Conservation (phyloP, 2,888 invertebrate species). For the Cheilosia vulpina region DNA sequence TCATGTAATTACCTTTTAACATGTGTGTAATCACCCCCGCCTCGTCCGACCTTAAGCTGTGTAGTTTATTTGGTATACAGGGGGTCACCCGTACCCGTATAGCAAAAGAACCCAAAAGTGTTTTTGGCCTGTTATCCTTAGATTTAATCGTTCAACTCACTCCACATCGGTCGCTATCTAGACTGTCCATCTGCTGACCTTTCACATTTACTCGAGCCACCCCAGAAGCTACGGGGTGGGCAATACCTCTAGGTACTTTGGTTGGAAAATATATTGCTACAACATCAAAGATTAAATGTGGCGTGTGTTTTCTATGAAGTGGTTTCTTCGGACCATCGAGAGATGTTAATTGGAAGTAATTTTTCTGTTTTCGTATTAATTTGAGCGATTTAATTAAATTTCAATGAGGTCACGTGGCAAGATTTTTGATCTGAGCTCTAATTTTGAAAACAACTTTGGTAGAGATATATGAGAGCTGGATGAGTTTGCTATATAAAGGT, state of each 20-base stretch:
- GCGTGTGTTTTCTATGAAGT: slow-evolving; percentile 63
- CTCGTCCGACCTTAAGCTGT: slow-evolving; percentile 13
- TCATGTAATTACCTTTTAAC: slow-evolving; percentile 72
- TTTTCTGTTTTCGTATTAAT: slow-evolving; percentile 28
- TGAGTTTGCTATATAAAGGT: slow-evolving; percentile 12
- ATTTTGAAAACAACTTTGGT: background rate
- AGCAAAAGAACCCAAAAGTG: slow-evolving; percentile 31
- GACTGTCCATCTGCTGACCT: slow-evolving; percentile 66
- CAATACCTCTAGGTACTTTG: slow-evolving; percentile 9
- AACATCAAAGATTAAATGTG: slow-evolving; percentile 71
- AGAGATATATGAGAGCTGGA: background rate
- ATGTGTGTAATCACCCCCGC: slow-evolving; percentile 44
- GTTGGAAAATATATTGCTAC: slow-evolving; percentile 61
- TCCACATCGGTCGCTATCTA: slow-evolving; percentile 38
- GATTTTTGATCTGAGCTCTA: background rate
- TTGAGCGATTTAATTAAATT: slow-evolving; percentile 62
- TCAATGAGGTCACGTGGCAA: slow-evolving; percentile 36
- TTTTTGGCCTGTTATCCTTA: slow-evolving; percentile 31
- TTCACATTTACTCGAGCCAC: slow-evolving; percentile 53
- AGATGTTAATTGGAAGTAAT: slow-evolving; percentile 64
- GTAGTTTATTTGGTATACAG: slow-evolving; percentile 44
- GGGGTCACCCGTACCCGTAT: slow-evolving; percentile 3
- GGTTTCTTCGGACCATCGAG: slow-evolving; percentile 45
- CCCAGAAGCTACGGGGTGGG: slow-evolving; percentile 37
- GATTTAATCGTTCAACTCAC: slow-evolving; percentile 54